These are phyloP conservation scores for Actinia equina DNA, from an alignment of 64 coral and sea anemone species.

Conservation along the genomic window DNA sequence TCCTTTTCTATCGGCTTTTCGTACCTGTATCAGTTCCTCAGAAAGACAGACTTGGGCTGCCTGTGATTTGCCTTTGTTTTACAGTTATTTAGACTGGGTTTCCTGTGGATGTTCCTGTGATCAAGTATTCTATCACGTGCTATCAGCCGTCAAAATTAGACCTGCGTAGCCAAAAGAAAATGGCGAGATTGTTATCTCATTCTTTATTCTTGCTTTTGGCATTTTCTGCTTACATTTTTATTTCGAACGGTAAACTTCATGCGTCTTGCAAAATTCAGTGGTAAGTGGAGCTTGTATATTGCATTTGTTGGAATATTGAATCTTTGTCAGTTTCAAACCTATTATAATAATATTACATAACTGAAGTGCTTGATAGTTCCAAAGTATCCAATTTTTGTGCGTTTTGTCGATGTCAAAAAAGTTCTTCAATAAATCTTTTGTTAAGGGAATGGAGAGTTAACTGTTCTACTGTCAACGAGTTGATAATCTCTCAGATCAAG, in stretches of 20 bases:
- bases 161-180: neutral
- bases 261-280: slow-evolving; percentile 78
- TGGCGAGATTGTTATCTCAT: neutral
- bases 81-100: too few species aligned
- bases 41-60: too few species aligned
- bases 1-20: too few species aligned
- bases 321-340: neutral
- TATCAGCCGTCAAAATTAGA: neutral
- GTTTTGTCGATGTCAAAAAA: neutral
- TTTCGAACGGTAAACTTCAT: slow-evolving; percentile 24
- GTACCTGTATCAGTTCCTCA: too few species aligned
- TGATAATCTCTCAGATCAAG: slow-evolving; percentile 76
- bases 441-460: slow-evolving; percentile 74
- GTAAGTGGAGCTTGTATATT: slow-evolving; percentile 23
- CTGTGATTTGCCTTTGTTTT: too few species aligned
- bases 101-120: too few species aligned
- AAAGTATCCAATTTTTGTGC: too few species aligned
- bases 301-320: too few species aligned
- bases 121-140: neutral
- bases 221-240: neutral
- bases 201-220: slow-evolving; percentile 3
- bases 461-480: slow-evolving; percentile 56
- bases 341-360: neutral
- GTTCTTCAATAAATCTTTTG: neutral
- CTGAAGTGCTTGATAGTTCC: too few species aligned